A percentile compares a stretch with the other conserved stretches of the same genome.
Evolutionary conservation across 2,113 vertebrate genomes (phyloP).

Genomic region (Zosterops hypoxanthus): DNA sequence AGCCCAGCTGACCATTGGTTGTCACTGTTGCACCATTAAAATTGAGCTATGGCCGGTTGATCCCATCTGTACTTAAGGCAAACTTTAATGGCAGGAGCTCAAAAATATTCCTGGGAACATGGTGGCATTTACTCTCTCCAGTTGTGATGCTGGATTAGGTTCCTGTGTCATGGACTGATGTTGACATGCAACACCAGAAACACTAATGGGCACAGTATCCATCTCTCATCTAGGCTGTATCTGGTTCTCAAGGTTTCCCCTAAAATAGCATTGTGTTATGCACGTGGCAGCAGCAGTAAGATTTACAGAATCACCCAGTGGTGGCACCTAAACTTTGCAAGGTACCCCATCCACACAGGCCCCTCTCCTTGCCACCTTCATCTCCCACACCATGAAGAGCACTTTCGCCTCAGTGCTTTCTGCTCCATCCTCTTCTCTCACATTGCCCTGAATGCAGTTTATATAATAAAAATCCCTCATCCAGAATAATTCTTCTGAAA

Average conservation of each 20-base stretch:
- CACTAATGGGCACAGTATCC: accelerated
- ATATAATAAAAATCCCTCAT: not conserved
- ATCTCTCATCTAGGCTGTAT: not conserved
- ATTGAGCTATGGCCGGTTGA: not conserved
- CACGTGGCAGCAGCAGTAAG: accelerated
- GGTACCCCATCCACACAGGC: not conserved
- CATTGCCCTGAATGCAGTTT: not conserved
- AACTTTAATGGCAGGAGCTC: not conserved
- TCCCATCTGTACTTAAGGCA: not conserved
- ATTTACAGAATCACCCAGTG: not conserved
- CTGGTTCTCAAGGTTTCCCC: not conserved
- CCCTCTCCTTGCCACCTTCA: not conserved
- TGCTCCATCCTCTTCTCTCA: not conserved
- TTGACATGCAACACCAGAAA: not conserved
- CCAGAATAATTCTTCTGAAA: not conserved
- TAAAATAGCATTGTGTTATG: accelerated
- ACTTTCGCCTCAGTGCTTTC: not conserved
- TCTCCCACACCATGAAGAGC: not conserved
- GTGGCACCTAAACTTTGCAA: not conserved
- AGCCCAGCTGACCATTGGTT: conserved; percentile 40
- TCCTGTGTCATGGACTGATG: not conserved
- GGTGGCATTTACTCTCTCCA: not conserved
- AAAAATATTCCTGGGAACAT: not conserved
- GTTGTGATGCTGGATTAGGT: not conserved
- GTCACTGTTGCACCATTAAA: conserved; percentile 38